phyloP scores from a whole-genome alignment of 2,113 vertebrate genomes.

The Ramphastos sulfuratus region DNA sequence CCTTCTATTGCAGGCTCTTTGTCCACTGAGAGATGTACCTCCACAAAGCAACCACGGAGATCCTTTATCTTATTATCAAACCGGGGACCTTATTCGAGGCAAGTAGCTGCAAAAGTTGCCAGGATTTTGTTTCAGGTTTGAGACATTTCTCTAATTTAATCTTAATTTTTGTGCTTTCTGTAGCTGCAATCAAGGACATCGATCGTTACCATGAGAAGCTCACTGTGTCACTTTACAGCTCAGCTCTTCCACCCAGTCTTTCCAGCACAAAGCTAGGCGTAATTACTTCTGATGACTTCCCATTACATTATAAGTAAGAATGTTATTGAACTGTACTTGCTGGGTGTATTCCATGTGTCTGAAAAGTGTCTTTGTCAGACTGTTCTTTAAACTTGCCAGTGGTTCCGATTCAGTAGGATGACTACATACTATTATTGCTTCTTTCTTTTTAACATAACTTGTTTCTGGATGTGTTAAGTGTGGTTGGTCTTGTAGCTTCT shows the following conservation, averaged over 20 bases:
- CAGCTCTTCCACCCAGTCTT: conserved; percentile 81
- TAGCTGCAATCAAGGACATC: conserved; percentile 93
- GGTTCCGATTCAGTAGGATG: background rate
- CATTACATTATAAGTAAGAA: conserved; percentile 88
- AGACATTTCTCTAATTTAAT: background rate
- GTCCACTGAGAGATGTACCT: conserved; percentile 93
- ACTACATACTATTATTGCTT: background rate
- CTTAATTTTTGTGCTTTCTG: background rate
- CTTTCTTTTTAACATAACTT: background rate
- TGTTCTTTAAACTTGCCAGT: background rate
- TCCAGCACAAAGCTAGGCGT: conserved; percentile 88
- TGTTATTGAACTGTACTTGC: background rate
- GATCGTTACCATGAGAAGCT: conserved; percentile 96
- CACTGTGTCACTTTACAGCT: conserved; percentile 84
- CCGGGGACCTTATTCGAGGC: conserved; percentile 94
- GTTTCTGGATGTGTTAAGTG: background rate
- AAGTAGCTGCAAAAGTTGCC: background rate
- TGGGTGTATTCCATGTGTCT: background rate
- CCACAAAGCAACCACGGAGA: conserved; percentile 94
- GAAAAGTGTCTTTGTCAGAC: background rate
- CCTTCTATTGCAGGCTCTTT: conserved; percentile 83
- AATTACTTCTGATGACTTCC: conserved; percentile 88
- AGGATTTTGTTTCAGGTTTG: rapidly evolving
- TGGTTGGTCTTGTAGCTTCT: background rate
- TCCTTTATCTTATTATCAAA: conserved; percentile 94